A percentile compares a stretch with the other conserved stretches of the same genome.
These are phyloP conservation scores for Andrena fulva DNA, from an alignment of 2,888 invertebrate species.

Conservation along the genomic window DNA sequence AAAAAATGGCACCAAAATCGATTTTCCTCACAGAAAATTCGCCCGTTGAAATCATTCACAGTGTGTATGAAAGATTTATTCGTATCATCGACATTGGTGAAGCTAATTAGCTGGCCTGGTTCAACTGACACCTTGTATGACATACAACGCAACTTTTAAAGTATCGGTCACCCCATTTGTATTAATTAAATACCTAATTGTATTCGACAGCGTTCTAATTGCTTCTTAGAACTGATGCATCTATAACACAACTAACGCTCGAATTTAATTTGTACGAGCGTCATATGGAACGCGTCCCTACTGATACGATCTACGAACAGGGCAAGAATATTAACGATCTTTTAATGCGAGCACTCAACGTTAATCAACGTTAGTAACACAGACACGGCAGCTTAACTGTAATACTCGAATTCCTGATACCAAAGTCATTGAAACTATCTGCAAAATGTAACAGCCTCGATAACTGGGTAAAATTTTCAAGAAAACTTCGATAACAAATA, in stretches of 20 bases:
- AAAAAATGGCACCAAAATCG: too few relatives aligned
- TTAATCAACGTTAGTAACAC: not conserved
- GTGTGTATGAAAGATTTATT: not conserved
- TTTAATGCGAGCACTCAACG: not conserved
- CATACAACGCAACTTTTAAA: too few relatives aligned
- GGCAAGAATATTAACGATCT: conserved; percentile 12
- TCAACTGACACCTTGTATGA: too few relatives aligned
- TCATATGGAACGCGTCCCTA: conserved; percentile 5
- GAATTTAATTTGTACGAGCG: not conserved
- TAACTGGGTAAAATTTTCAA: not conserved
- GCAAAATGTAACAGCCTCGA: not conserved
- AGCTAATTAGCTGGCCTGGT: too few relatives aligned
- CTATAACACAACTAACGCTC: not conserved
- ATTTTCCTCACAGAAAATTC: too few relatives aligned
- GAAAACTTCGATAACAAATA: not conserved
- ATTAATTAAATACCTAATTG: too few relatives aligned
- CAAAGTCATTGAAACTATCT: conserved; percentile 7
- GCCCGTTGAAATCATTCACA: not conserved
- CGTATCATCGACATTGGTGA: too few relatives aligned
- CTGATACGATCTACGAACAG: conserved; percentile 11
- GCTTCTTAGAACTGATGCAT: not conserved
- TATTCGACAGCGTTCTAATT: not conserved
- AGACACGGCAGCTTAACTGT: not conserved
- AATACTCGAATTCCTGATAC: conserved; percentile 8
- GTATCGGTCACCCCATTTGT: not conserved